Base-by-base conservation (phyloP, 2,797 vertebrate species). In the Etheostoma nigrum region DNA sequence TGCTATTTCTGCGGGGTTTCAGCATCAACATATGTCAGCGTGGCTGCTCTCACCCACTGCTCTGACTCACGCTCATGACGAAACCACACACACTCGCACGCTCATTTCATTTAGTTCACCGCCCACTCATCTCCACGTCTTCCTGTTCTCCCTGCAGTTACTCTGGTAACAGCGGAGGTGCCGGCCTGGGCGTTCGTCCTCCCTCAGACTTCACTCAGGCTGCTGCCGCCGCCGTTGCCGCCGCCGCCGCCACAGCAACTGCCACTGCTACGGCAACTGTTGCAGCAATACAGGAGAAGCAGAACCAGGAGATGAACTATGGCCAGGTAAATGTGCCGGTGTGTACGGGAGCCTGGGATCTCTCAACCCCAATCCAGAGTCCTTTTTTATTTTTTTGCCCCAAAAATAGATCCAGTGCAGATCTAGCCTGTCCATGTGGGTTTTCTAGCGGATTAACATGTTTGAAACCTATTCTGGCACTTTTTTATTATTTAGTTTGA, bases 241-340 rank as follows among this genome's bases (percentile, higher is more conserved):
- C 97, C 0, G 97, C 98, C 0, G 97, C 98, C 0, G 98, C 98
- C 84, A 99, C 98, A 0, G 98, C 98, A 25, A 98, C 98, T 0
- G 97, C 97, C 67, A 98, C 98, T 0, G 98, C 98, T 23, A 99
- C 98, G 0, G 98, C 98, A 1, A 98, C 98, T 0, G 97, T 99
- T 40, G 97, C 97, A 0, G 98, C 97, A 0, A 96, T 99, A 63
- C 97, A 98, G 84, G 98, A 99, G 75, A 99, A 99, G 72, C 98
- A 99, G 91, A 97, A 96, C 92, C 97, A 98, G 90, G 98, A 99
- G 87, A 88, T 99, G 92, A 97, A 92, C 93, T 99, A 97, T 0
- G 89, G 97, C 57, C 90, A 96, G 47, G 74, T 33, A 15, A 18
- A 52, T 4, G 33, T 49, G 21, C 25, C 9, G 2, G 19, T 4